Evolutionary conservation across 2,888 invertebrate genomes (phyloP), one percentile per base, ranked within the genome.

Genomic region (Odontocerum albicorne): DNA sequence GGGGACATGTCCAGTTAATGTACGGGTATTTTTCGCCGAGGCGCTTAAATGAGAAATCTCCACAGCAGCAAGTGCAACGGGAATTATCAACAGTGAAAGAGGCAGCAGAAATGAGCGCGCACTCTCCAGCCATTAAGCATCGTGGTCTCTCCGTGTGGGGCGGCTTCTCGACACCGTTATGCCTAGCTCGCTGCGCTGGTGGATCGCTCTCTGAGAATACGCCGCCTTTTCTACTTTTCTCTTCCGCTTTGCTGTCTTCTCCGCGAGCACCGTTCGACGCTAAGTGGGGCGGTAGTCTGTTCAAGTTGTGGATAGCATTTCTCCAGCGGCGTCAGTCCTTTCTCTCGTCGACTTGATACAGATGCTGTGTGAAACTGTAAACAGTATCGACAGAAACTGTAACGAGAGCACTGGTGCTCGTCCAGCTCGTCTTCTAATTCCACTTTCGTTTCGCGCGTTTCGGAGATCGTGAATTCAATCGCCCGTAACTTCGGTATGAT

Each of bases 241-340:
- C 13, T 3, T 7, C 42, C 3, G 42, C 12, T 42, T 42, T 42
- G 22, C 17, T 7, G 6, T 31, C 32, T 16, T 12, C 32, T 44
- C 44, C 15, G 32, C 10, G 8, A 27, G 3, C 43, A 27, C 31
- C 16, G 45, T 16, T 6, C 31, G 32, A 7, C 12, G 35, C 19
- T 12, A 46, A 46, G 46, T 46, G 46, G 33, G 35, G 33, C 46
- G 46, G 46, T 15, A 35, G 46, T 15, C 46, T 46, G 35, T 10
- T 17, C 33, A 31, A 35, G 46, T 35, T 33, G 46, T 46, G 20
- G 35, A 46, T 20, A 35, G 35, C 46, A 46, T 46, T 46, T 46
- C 46, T 20, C 46, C 46, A 13, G 33, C 46, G 35, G 13, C 21
- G 22, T 21, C 45, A 35, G 46, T 20, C 46, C 35, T 35, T 35